A percentile compares a stretch with the other conserved stretches of the same genome.
These are phyloP conservation scores for Gadopsis marmoratus DNA, from an alignment of 2,797 vertebrate species.

Conservation along the genomic window DNA sequence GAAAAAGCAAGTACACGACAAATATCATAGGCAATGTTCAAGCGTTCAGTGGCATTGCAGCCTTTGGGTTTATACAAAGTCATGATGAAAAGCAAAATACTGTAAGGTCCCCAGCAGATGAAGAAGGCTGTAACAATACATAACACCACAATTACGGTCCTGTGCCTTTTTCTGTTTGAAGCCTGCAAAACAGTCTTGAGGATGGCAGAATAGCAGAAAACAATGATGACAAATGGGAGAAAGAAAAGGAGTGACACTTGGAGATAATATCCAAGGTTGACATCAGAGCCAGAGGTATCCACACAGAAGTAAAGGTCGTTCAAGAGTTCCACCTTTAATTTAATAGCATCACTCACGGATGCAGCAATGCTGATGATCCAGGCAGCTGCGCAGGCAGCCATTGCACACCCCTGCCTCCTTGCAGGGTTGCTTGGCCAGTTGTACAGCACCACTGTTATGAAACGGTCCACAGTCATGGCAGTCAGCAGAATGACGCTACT, in stretches of 20 bases:
- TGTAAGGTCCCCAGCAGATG: slow-evolving; percentile 82
- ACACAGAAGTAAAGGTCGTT: slow-evolving; percentile 8
- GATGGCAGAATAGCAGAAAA: slow-evolving; percentile 80
- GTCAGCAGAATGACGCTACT: slow-evolving; percentile 81
- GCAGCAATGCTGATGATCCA: slow-evolving; percentile 75
- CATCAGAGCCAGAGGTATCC: accelerated
- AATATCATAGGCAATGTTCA: neutral
- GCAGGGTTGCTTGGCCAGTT: slow-evolving; percentile 8
- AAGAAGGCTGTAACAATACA: slow-evolving; percentile 78
- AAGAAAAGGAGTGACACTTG: slow-evolving; percentile 79
- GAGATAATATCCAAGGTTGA: slow-evolving; percentile 51
- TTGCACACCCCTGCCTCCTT: slow-evolving; percentile 51
- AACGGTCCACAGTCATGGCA: slow-evolving; percentile 82
- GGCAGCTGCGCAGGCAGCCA: slow-evolving; percentile 57
- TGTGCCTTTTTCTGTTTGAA: slow-evolving; percentile 57
- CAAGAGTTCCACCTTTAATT: accelerated
- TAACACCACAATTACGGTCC: slow-evolving; percentile 70
- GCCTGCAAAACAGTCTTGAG: slow-evolving; percentile 63
- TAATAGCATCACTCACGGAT: slow-evolving; percentile 56
- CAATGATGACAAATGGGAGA: slow-evolving; percentile 75
- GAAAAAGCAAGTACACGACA: slow-evolving; percentile 76
- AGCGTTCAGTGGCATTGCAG: neutral
- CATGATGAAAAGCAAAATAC: slow-evolving; percentile 61
- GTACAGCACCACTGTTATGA: slow-evolving; percentile 73
- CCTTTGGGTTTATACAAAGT: accelerated